phyloP scores from a whole-genome alignment of 53 echinoderm and acorn worm species.

The Mesocentrotus franciscanus region DNA sequence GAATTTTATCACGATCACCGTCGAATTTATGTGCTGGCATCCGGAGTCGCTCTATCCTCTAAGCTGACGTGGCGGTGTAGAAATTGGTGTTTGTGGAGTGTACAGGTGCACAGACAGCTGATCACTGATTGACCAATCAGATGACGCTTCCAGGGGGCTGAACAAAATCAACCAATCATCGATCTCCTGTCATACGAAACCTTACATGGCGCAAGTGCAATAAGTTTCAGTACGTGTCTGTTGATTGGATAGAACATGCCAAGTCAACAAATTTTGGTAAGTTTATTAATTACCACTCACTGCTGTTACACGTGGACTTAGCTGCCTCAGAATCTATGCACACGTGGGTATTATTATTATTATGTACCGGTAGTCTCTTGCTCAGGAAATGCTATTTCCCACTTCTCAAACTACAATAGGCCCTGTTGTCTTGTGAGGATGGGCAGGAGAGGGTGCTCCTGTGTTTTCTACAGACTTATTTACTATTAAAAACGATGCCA shows the following conservation, averaged over 20 bases:
- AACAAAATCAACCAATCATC: neutral
- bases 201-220: neutral
- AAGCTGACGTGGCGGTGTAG: conserved; percentile 43
- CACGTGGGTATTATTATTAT: neutral
- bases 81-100: neutral
- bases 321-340: neutral
- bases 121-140: conserved; percentile 35
- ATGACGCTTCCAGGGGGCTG: neutral
- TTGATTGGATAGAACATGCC: conserved; percentile 32
- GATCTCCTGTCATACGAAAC: neutral
- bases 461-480: no score
- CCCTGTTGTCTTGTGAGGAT: no score
- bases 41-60: neutral
- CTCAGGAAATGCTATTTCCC: neutral
- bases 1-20: neutral
- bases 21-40: neutral
- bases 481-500: no score
- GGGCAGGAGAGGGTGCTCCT: neutral
- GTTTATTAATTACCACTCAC: neutral
- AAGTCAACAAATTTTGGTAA: conserved; percentile 6
- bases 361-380: neutral
- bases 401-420: neutral
- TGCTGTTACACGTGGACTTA: conserved; percentile 32
- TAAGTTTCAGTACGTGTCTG: neutral
- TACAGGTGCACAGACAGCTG: conserved; percentile 15